A percentile compares a stretch with the other conserved stretches of the same genome.
Conservation (phyloP, 2,113 vertebrate genomes). For the Nothocercus julius region DNA sequence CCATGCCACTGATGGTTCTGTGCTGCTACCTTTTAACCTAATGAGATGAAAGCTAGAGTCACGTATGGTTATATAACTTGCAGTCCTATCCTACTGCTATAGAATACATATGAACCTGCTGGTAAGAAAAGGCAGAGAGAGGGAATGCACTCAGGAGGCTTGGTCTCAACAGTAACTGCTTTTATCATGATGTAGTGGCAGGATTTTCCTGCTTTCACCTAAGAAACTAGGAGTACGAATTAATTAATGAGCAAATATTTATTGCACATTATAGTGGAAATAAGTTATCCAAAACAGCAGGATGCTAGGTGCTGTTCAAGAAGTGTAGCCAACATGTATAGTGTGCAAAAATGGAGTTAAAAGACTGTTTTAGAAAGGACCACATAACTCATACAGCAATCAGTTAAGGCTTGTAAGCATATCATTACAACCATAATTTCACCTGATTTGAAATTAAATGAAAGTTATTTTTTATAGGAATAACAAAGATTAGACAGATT, state of each 20-base stretch:
- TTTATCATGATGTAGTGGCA: neutral
- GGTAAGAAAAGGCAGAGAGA: neutral
- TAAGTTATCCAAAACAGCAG: neutral
- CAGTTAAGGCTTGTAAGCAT: neutral
- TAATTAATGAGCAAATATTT: neutral
- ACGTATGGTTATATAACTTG: neutral
- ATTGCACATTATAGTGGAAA: neutral
- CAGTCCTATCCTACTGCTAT: neutral
- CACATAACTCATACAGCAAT: neutral
- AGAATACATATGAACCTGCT: neutral
- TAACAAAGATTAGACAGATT: neutral
- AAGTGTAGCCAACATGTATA: rapidly evolving
- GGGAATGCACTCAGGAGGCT: neutral
- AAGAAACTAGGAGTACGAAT: neutral
- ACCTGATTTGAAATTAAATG: neutral
- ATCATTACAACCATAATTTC: neutral
- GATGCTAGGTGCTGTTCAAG: neutral
- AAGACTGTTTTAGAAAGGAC: neutral
- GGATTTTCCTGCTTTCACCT: neutral
- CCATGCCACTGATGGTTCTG: neutral
- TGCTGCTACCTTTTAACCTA: neutral
- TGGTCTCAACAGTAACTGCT: neutral
- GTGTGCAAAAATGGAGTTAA: neutral
- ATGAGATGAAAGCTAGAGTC: neutral
- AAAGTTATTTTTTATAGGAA: neutral